Conservation (phyloP, 2,797 vertebrate species). For the Hypotaenidia okinawae region DNA sequence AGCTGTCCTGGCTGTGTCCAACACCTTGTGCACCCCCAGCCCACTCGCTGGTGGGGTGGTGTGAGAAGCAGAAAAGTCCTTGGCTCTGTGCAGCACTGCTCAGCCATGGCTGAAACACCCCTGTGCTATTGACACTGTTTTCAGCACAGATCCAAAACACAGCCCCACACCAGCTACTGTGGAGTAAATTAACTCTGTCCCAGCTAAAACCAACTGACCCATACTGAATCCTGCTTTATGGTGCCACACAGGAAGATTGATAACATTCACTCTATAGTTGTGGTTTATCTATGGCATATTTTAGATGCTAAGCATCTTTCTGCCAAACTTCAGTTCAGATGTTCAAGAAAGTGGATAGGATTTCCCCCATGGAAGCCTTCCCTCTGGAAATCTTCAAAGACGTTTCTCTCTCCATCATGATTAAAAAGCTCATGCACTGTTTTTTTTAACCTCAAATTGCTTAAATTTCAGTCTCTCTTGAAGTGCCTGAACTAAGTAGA, state of each 20-base stretch:
- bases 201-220: too few relatives aligned
- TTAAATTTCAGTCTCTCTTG: not conserved
- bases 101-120: too few relatives aligned
- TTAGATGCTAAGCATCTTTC: not conserved
- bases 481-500: not conserved
- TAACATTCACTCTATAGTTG: not conserved
- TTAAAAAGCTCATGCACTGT: not conserved
- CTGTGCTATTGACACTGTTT: too few relatives aligned
- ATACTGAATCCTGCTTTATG: fast-evolving
- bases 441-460: not conserved
- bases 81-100: too few relatives aligned
- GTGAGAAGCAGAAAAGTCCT: too few relatives aligned
- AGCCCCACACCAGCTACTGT: too few relatives aligned
- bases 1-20: too few relatives aligned
- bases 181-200: too few relatives aligned
- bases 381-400: not conserved
- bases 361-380: not conserved
- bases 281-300: not conserved
- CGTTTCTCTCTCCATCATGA: not conserved
- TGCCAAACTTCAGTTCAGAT: not conserved
- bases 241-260: not conserved
- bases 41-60: too few relatives aligned
- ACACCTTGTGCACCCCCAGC: too few relatives aligned
- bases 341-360: not conserved
- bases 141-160: too few relatives aligned